Evolutionary conservation across 2,113 vertebrate species (phyloP).

Genomic region (Muscicapa adusta): DNA sequence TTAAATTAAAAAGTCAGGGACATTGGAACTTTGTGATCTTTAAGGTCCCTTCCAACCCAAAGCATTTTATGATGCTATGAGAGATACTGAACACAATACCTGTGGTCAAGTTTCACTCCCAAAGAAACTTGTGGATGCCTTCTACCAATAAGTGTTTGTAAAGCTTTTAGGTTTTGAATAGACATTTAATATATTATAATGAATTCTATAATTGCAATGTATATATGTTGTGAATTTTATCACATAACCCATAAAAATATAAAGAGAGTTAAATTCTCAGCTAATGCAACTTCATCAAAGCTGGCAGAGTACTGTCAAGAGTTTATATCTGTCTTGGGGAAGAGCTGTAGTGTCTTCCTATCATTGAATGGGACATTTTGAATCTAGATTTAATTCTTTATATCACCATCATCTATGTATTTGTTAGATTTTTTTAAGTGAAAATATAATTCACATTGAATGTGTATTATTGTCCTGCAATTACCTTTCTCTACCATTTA

Average conservation of each 20-base stretch:
- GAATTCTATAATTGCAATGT: background rate
- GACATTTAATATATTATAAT: background rate
- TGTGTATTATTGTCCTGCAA: background rate
- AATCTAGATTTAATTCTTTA: background rate
- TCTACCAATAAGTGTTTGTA: background rate
- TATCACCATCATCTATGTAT: fast-evolving
- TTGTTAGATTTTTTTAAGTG: background rate
- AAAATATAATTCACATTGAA: background rate
- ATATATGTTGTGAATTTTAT: background rate
- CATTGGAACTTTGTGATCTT: background rate
- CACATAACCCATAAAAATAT: background rate
- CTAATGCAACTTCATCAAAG: background rate
- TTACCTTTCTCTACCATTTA: background rate
- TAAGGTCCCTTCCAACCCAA: background rate
- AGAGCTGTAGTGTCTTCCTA: background rate
- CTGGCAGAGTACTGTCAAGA: background rate
- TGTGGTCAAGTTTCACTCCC: background rate
- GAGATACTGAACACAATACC: background rate
- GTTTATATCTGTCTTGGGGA: background rate
- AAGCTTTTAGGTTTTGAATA: background rate
- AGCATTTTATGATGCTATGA: too few relatives aligned
- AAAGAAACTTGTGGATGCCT: background rate
- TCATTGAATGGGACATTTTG: background rate
- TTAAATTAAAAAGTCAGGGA: background rate
- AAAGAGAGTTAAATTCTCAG: background rate